A percentile compares a stretch with the other conserved stretches of the same genome.
Conservation (phyloP, 2,797 vertebrate genomes). For the Ctenochaetus hawaiiensis region DNA sequence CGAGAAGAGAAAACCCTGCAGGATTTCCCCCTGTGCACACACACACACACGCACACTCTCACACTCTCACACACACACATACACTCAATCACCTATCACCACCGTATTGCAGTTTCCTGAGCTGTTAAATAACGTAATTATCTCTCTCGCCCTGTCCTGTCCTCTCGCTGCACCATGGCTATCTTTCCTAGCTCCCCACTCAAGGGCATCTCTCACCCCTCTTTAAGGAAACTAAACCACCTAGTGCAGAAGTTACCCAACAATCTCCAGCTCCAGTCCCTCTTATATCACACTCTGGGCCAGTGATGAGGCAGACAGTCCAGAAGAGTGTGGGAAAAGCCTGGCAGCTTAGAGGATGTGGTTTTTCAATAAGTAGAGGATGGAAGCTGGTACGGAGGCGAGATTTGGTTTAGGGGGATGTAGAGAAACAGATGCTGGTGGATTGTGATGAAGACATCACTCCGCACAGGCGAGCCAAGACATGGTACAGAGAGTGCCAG, state of each 20-base stretch:
- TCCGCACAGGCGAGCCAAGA: conserved; percentile 47
- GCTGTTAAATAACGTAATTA: conserved; percentile 72
- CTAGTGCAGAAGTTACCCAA: conserved; percentile 18
- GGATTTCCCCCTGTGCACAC: conserved; percentile 59
- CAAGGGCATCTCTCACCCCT: conserved; percentile 39
- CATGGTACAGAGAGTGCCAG: conserved; percentile 36
- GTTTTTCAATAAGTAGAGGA: conserved; percentile 4
- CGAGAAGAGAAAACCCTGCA: conserved; percentile 69
- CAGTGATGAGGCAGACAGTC: conserved; percentile 19
- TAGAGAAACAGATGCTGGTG: conserved; percentile 36
- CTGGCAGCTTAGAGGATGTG: not conserved
- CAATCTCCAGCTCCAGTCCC: not conserved
- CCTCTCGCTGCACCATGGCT: conserved; percentile 36
- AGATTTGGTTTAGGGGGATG: conserved; percentile 22
- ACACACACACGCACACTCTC: conserved; percentile 20
- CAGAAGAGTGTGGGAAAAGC: conserved; percentile 13
- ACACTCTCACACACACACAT: conserved; percentile 15
- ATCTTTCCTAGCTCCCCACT: conserved; percentile 30
- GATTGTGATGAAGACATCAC: conserved; percentile 60
- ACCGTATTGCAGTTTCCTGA: conserved; percentile 62
- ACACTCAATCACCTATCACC: conserved; percentile 45
- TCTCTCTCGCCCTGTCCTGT: conserved; percentile 34
- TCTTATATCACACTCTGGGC: conserved; percentile 29
- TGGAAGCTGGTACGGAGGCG: conserved; percentile 10
- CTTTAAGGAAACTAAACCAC: conserved; percentile 7